Conservation (phyloP, 2,797 vertebrate species). For the Acrossocheilus wenchowensis region DNA sequence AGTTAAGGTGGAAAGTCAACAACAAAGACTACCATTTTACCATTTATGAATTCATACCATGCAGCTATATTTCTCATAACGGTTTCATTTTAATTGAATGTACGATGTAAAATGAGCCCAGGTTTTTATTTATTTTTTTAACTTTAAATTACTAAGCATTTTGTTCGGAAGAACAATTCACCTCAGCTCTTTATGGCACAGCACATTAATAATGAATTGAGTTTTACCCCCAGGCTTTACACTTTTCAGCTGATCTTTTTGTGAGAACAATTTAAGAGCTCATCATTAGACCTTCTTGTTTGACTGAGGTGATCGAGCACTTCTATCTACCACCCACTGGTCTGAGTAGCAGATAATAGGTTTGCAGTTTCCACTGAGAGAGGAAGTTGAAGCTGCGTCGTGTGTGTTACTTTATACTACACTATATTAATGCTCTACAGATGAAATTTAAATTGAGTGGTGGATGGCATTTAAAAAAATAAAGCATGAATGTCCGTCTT, state of each 20-base stretch:
- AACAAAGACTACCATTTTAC: neutral
- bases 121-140: neutral
- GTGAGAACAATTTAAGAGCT: conserved; percentile 51
- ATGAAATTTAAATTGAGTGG: conserved; percentile 44
- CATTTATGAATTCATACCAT: neutral
- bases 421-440: conserved; percentile 1
- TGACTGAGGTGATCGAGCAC: conserved; percentile 52
- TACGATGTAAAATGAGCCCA: conserved; percentile 25
- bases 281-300: conserved; percentile 46
- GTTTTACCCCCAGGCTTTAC: conserved; percentile 31
- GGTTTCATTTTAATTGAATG: neutral
- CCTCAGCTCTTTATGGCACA: conserved; percentile 49
- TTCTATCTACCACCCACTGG: conserved; percentile 59
- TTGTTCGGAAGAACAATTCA: conserved; percentile 24
- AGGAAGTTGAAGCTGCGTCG: neutral
- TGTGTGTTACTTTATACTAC: neutral
- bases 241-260: conserved; percentile 44
- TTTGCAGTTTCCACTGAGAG: conserved; percentile 48
- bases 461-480: conserved; percentile 8
- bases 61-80: neutral
- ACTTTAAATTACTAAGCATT: conserved; percentile 32
- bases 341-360: conserved; percentile 59
- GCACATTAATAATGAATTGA: conserved; percentile 50
- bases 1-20: neutral
- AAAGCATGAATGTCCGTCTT: conserved; percentile 37